phyloP scores from a whole-genome alignment of 2,113 vertebrate species.

The Morone saxatilis region DNA sequence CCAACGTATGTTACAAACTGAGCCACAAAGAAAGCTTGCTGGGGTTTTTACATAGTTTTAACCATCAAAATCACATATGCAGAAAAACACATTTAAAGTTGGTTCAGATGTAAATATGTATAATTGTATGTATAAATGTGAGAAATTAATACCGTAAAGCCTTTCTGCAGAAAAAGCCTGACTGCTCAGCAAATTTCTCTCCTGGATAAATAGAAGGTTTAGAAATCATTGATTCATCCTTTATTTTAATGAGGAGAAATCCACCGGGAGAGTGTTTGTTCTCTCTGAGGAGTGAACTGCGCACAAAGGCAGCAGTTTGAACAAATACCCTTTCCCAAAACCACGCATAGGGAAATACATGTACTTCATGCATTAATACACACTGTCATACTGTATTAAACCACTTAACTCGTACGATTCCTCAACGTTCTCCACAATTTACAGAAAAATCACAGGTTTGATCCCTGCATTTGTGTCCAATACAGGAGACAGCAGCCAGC shows the following conservation, averaged over 20 bases:
- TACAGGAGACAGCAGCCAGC: background rate
- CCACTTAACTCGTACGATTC: background rate
- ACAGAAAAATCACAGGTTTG: background rate
- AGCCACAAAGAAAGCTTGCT: background rate
- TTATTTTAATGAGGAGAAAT: constrained; percentile 72
- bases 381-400: background rate
- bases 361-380: constrained; percentile 44
- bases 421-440: background rate
- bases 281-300: constrained; percentile 46
- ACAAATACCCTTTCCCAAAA: constrained; percentile 31
- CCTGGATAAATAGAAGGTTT: constrained; percentile 52
- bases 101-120: background rate
- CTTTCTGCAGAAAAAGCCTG: constrained; percentile 23
- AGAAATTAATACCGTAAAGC: background rate
- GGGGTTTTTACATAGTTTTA: background rate
- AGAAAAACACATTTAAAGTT: background rate
- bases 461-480: background rate
- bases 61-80: background rate
- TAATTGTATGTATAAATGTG: background rate
- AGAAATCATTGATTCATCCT: constrained; percentile 75
- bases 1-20: background rate
- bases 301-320: constrained; percentile 50
- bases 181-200: constrained; percentile 59
- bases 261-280: constrained; percentile 30
- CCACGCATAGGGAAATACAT: constrained; percentile 16